Evolutionary conservation across 2,888 invertebrate species (phyloP), one percentile per base, ranked within the genome.

Genomic region (Drosophila mayaguana): DNA sequence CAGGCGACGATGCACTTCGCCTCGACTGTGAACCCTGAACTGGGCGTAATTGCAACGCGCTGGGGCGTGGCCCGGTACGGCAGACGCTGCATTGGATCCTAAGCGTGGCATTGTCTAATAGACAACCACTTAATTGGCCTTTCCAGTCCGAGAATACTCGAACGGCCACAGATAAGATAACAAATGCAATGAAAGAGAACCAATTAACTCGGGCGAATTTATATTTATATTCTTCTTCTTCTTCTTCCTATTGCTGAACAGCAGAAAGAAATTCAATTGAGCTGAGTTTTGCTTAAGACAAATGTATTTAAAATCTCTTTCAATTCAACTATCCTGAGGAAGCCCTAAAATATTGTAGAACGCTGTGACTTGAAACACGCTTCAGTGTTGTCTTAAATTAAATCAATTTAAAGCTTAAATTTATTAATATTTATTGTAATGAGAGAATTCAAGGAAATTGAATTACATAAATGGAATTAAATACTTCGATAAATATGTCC

Each of bases 81-180:
- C 16, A 45, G 18, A 34, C 36, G 20, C 54, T 46, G 43, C 55
- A 43, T 32, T 61, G 51, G 46, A 53, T 51, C 34, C n/a, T 28
- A 38, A 51, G 28, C 63, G 12, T 51, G 48, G 20, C 48, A 32
- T 45, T 34, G 46, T 43, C 67, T 46, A 55, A 62, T 54, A 74
- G 81, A 81, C 74, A 79, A 74, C 64, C 65, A 61, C 77, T 76
- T 81, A 79, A 83, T 81, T 81, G 81, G 81, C 69, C 72, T 57
- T 57, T 56, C 25, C 56, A 42, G 20, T n/a, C 22, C 25, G 11
- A 40, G 32, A 32, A 50, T 12, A 18, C 50, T 50, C 50, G 14
- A 50, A 0, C 32, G 50, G 32, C 32, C 32, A 42, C 16, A 61
- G 46, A 50, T 57, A 40, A 48, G 61, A 54, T 67, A 46, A n/a